These are phyloP conservation scores for Halichondria panicea DNA, from an alignment of 37 sponge, comb jelly and placozoan genomes.

Conservation along the genomic window DNA sequence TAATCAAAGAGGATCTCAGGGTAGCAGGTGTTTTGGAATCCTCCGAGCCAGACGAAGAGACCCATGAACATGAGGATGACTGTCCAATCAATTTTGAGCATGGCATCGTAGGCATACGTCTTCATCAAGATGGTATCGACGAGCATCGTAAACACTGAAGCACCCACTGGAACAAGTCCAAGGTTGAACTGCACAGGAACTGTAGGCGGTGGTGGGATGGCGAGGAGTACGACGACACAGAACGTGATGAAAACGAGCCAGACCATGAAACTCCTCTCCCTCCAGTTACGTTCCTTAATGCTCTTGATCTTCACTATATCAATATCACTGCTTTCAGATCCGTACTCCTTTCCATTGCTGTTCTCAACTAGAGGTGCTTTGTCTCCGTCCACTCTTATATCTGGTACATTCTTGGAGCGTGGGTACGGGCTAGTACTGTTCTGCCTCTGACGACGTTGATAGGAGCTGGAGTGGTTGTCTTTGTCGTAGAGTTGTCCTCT, in stretches of 20 bases:
- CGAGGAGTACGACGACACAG: constrained; percentile 56
- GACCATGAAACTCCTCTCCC: constrained; percentile 47
- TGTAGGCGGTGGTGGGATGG: constrained; percentile 57
- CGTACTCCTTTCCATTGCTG: background rate
- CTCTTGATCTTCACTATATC: constrained; percentile 5
- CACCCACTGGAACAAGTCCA: constrained; percentile 82
- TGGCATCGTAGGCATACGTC: constrained; percentile 64
- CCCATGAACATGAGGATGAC: constrained; percentile 93
- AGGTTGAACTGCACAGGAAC: constrained; percentile 71
- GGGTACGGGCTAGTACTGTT: constrained; percentile 28
- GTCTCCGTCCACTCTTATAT: constrained; percentile 40
- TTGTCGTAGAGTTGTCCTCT: constrained; percentile 42
- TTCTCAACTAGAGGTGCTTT: constrained; percentile 6
- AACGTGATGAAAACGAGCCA: constrained; percentile 60
- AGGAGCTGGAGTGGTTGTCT: constrained; percentile 24
- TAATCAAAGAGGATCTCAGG: constrained; percentile 55
- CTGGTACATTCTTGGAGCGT: constrained; percentile 41
- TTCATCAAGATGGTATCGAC: constrained; percentile 69
- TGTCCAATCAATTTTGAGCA: constrained; percentile 87
- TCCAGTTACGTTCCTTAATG: constrained; percentile 45
- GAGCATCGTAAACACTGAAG: constrained; percentile 76
- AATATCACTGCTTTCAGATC: background rate
- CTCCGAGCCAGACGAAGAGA: constrained; percentile 88
- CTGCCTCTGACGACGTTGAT: constrained; percentile 6
- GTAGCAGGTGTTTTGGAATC: constrained; percentile 83